Evolutionary conservation across 2,113 vertebrate genomes (phyloP).

Genomic region (cattle (Bos taurus)): DNA sequence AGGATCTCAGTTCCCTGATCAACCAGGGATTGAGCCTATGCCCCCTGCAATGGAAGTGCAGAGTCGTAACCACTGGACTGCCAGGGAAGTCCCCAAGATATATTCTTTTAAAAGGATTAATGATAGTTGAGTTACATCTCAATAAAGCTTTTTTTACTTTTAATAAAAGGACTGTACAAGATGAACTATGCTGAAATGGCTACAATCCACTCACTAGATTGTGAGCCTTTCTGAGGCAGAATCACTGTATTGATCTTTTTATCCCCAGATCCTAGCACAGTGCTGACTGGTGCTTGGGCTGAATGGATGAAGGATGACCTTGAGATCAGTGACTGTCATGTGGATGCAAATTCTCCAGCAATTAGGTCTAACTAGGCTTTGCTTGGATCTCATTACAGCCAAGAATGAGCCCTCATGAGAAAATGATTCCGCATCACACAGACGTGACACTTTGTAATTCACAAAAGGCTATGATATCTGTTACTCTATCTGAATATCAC

Average conservation of each 20-base stretch:
- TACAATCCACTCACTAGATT: background rate
- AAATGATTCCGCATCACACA: background rate
- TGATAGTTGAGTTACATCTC: background rate
- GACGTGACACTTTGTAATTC: background rate
- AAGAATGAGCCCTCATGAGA: background rate
- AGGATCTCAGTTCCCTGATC: background rate
- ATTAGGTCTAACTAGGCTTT: background rate
- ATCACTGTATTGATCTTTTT: background rate
- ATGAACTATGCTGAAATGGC: background rate
- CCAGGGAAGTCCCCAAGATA: background rate
- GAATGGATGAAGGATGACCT: background rate
- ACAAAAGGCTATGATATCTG: background rate
- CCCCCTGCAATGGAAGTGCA: background rate
- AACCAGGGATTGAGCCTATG: background rate
- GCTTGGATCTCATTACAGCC: background rate
- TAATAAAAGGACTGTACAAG: background rate
- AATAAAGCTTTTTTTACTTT: background rate
- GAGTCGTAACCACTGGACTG: background rate
- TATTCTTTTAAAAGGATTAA: background rate
- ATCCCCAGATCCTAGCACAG: background rate
- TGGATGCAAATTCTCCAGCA: background rate
- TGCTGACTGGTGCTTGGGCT: background rate
- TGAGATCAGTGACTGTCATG: background rate
- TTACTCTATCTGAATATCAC: background rate
- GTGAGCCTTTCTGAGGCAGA: background rate